These are phyloP conservation scores for Labeo rohita DNA, from an alignment of 2,113 vertebrate species.

Conservation along the genomic window DNA sequence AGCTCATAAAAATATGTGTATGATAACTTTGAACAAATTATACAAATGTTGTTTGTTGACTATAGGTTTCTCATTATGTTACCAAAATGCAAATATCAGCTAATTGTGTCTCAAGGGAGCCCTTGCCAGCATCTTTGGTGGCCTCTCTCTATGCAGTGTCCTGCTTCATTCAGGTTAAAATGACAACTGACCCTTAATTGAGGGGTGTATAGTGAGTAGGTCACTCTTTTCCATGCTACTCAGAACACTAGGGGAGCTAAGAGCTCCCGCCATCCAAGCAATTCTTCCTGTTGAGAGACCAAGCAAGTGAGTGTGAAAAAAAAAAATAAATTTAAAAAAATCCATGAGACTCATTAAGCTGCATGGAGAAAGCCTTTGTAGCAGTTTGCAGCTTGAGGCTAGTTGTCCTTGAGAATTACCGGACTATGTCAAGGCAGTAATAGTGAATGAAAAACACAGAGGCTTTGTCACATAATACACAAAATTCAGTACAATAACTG, in stretches of 20 bases:
- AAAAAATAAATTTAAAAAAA: constrained; percentile 44
- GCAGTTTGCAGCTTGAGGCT: constrained; percentile 60
- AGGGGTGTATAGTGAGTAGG: constrained; percentile 78
- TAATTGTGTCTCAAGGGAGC: constrained; percentile 25
- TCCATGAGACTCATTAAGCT: constrained; percentile 55
- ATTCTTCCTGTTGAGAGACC: constrained; percentile 78
- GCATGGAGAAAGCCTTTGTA: constrained; percentile 57
- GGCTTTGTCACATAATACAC: not conserved
- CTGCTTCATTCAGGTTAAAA: constrained; percentile 77
- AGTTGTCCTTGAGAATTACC: constrained; percentile 49
- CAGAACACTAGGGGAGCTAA: constrained; percentile 60
- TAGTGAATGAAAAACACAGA: not conserved
- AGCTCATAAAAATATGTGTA: not conserved
- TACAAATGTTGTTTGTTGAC: too few species aligned
- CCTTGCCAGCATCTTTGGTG: constrained; percentile 81
- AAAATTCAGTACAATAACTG: constrained; percentile 5
- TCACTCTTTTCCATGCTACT: constrained; percentile 74
- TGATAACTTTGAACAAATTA: not conserved
- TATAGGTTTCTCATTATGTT: not conserved
- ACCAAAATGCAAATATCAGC: constrained; percentile 36
- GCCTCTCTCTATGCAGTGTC: constrained; percentile 74
- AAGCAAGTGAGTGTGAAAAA: constrained; percentile 46
- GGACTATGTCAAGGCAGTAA: constrained; percentile 7
- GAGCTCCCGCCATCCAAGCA: constrained; percentile 70
- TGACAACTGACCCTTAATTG: constrained; percentile 81